phyloP scores from a whole-genome alignment of 92 coral and sea anemone genomes.

The Metridium senile region DNA sequence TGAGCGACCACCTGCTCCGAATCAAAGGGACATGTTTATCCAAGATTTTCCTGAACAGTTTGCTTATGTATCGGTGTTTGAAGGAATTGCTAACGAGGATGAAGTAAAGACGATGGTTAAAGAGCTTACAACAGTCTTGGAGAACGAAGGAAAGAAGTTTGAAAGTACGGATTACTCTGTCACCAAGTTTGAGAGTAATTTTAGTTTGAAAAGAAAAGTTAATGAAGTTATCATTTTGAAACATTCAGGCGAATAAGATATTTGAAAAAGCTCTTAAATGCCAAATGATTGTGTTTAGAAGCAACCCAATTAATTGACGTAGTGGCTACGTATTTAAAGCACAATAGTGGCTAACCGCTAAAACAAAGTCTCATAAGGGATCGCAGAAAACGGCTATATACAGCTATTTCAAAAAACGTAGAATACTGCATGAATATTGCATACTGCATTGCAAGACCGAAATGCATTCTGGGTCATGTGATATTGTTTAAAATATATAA shows the following conservation, averaged over 20 bases:
- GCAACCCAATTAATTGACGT: too few relatives aligned
- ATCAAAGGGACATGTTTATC: slow-evolving; percentile 53
- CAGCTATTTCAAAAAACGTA: too few relatives aligned
- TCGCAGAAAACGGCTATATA: too few relatives aligned
- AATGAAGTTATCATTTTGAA: slow-evolving; percentile 65
- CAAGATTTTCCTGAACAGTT: slow-evolving; percentile 75
- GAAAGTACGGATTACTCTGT: slow-evolving; percentile 50
- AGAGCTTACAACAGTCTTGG: slow-evolving; percentile 45
- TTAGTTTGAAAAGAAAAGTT: slow-evolving; percentile 62
- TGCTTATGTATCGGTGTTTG: slow-evolving; percentile 68
- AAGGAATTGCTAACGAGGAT: slow-evolving; percentile 50
- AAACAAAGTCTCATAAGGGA: too few relatives aligned
- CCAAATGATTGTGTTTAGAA: too few relatives aligned
- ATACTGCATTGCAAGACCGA: too few relatives aligned
- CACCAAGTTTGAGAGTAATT: slow-evolving; percentile 69
- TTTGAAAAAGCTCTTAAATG: too few relatives aligned
- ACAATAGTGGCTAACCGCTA: too few relatives aligned
- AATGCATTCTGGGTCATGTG: too few relatives aligned
- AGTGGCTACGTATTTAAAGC: too few relatives aligned
- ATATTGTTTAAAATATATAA: too few relatives aligned
- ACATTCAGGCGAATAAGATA: background rate
- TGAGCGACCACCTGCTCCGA: slow-evolving; percentile 75
- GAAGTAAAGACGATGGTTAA: slow-evolving; percentile 40
- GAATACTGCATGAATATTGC: too few relatives aligned
- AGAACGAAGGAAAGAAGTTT: slow-evolving; percentile 50